Base-by-base conservation (phyloP, 2,113 vertebrate genomes). In the Caretta caretta region DNA sequence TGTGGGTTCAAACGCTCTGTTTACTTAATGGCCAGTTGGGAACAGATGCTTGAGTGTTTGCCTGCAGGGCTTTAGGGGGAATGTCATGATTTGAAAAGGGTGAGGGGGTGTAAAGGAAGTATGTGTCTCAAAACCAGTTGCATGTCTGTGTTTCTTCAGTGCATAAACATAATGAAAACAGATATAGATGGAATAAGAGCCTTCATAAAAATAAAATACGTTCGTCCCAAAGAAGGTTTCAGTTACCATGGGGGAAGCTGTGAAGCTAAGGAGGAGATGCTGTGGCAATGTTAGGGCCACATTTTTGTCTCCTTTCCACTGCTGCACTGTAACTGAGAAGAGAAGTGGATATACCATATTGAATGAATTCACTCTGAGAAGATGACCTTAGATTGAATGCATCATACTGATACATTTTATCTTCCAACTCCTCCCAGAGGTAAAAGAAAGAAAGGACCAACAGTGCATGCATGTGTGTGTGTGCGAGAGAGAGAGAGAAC, bases 171-270 rank as follows among this genome's bases (percentile, higher is more conserved):
- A 86, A 57, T 86, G 75, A 11, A 35, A 72, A 76, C 13, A 84
- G 22, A 46, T 46, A 65, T 24, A 35, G 54, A 22, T 86, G 22
- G 27, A 86, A 27, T 83, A 87, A 59, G 83, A 93, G 24, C 17
- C n/a, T 89, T 96, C 51, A 22, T 94, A 85, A 92, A 96, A 95
- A 51, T n/a, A 84, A 62, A 29, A 62, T 88, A 87, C 5, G 80
- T 50, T 22, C 79, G 56, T 22, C 20, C 35, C 51, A 57, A 91
- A 92, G 56, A 84, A 57, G 20, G 12, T 35, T 83, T 90, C 51
- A 59, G 5, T 83, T 96, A 89, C 31, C 35, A 4, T 31, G 59
- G 24, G 91, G 83, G 51, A 89, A 91, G 8, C 80, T 94, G 75
- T 38, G 62, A 76, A 59, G 14, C 59, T 42, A 51, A 54, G 49